phyloP scores from a whole-genome alignment of 2,888 invertebrate genomes.

The Phyllotreta striolata region DNA sequence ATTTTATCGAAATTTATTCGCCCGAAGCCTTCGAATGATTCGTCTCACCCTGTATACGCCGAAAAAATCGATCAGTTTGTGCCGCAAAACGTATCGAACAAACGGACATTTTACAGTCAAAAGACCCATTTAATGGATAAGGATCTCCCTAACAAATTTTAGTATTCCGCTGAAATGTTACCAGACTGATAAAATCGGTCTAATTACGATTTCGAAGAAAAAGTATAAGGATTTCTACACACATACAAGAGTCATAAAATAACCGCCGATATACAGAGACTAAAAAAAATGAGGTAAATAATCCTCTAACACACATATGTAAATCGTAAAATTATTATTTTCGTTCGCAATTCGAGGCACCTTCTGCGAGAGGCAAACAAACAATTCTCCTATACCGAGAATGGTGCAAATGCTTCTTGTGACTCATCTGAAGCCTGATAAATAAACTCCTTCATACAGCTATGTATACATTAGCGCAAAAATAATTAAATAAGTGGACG shows the following conservation, averaged over 20 bases:
- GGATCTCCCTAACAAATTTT: too few species aligned
- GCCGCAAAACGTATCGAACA: too few species aligned
- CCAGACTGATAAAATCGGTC: not conserved
- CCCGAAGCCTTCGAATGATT: too few species aligned
- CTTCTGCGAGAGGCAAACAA: conserved; percentile 8
- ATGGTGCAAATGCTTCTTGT: conserved; percentile 5
- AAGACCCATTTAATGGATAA: too few species aligned
- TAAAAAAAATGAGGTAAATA: conserved; percentile 4
- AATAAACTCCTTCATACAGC: conserved; percentile 4
- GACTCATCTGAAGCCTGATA: not conserved
- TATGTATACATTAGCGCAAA: conserved; percentile 6
- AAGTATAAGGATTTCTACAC: too few species aligned
- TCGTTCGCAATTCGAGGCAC: not conserved
- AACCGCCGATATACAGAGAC: not conserved
- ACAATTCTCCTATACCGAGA: conserved; percentile 9
- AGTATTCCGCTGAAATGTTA: too few species aligned
- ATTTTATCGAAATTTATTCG: not conserved
- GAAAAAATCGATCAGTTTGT: too few species aligned
- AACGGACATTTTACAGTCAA: too few species aligned
- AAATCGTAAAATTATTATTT: conserved; percentile 9
- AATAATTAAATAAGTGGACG: not conserved
- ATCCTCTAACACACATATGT: conserved; percentile 4
- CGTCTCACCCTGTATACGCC: too few species aligned
- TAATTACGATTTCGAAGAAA: not conserved
- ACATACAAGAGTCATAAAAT: too few species aligned